Evolutionary conservation across 2,113 vertebrate genomes (phyloP).

Genomic region (Rhinopomastus cyanomelas): DNA sequence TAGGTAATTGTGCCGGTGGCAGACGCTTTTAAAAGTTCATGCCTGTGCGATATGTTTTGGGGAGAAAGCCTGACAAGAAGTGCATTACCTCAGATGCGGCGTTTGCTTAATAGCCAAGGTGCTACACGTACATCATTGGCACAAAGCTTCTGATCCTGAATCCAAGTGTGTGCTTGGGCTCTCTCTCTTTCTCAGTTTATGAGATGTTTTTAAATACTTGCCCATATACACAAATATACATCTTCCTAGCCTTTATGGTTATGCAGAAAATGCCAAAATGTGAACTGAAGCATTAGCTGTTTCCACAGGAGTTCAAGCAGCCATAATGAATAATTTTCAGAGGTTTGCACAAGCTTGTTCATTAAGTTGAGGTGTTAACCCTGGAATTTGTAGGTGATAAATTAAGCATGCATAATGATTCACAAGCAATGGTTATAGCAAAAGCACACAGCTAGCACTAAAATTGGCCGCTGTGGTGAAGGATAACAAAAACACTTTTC

Average conservation of each 20-base stretch:
- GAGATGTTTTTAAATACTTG: conserved; percentile 21
- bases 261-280: conserved; percentile 11
- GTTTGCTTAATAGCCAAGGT: conserved; percentile 1
- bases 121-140: neutral
- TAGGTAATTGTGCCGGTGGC: neutral
- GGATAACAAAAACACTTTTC: too few species aligned
- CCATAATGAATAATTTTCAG: conserved; percentile 11
- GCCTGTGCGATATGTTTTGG: neutral
- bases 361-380: conserved; percentile 33
- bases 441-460: neutral
- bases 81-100: neutral
- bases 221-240: neutral
- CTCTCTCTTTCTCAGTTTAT: neutral
- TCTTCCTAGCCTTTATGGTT: neutral
- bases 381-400: conserved; percentile 37
- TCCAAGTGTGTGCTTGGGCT: neutral
- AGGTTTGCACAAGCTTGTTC: conserved; percentile 21
- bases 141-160: neutral
- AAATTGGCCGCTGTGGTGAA: too few species aligned
- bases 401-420: conserved; percentile 35
- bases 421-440: neutral
- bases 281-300: conserved; percentile 25
- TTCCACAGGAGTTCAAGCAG: conserved; percentile 10
- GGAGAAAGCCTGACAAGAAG: neutral
- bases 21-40: neutral